Evolutionary conservation across 2,113 vertebrate genomes (phyloP).

Genomic region (Ailurus styani): DNA sequence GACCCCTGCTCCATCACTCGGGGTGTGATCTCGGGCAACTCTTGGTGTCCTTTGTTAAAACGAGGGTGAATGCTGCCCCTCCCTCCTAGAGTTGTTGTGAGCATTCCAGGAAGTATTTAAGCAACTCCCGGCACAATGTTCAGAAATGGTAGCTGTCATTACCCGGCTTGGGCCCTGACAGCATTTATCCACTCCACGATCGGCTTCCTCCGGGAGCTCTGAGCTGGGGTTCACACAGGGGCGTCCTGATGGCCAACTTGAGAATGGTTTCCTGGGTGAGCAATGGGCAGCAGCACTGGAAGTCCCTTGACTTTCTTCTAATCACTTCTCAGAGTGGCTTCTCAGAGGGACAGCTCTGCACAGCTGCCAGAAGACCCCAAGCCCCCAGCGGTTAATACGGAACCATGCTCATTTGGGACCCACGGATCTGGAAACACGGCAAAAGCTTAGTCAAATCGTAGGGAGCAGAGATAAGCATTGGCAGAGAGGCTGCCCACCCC

Average conservation of each 20-base stretch:
- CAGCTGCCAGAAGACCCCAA: neutral
- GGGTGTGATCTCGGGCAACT: neutral
- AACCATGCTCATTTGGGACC: neutral
- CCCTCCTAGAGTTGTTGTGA: neutral
- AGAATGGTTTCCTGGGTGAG: neutral
- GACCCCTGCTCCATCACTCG: neutral
- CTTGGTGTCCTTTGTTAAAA: neutral
- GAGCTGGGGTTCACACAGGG: neutral
- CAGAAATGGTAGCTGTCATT: neutral
- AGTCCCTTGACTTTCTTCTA: neutral
- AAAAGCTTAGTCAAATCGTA: neutral
- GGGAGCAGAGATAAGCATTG: neutral
- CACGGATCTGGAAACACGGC: neutral
- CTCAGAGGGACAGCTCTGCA: neutral
- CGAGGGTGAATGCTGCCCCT: too few species aligned
- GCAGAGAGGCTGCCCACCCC: neutral
- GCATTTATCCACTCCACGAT: neutral
- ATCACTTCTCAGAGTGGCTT: neutral
- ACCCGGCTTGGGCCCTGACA: neutral
- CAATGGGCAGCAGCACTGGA: neutral
- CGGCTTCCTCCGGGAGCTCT: neutral
- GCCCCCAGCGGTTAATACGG: neutral
- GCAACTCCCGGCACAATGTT: neutral
- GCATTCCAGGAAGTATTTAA: neutral
- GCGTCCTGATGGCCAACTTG: neutral